Base-by-base conservation (phyloP, 2,113 vertebrate genomes). In the Formicarius rufipectus region DNA sequence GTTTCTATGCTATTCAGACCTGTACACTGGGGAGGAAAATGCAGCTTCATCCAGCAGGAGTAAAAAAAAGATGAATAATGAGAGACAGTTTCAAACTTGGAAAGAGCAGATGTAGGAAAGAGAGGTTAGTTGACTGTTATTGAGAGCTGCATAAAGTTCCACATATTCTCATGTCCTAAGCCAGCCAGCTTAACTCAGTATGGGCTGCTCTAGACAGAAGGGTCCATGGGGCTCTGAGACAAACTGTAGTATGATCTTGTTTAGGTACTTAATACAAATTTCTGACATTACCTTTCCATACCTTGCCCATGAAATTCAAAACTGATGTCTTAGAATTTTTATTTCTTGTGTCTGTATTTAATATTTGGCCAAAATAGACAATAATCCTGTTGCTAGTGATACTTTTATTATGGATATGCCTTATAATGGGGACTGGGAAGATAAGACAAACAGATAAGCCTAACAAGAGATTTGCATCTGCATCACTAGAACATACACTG, bases 11-110 rank as follows among this genome's bases (percentile, higher is more conserved):
- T 85, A 33, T 14, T 17, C 35, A 39, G 22, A 35, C 27, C 25
- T 50, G 66, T 42, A 30, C 7, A 21, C 4, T 21, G 14, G 6
- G 9, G 2, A 4, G 2, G 2, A 1, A 16, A 59, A 47, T 8
- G 9, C 14, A 83, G 28, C 13, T 45, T 85, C 81, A 1, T 33
- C 82, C 50, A 84, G 4, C 2, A 50, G 33, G 5, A 67, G 10
- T 55, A 6, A 66, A n/a, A n/a, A 75, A 85, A 49, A 27, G 5
- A 17, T 37, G 74, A 9, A 6, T 80, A 35, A 79, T 14, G 9
- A 87, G 39, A 62, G 18, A 45, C 2, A 78, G 20, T 56, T 78
- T 85, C 40, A 56, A 85, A 64, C 12, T 62, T 64, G 23, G 47
- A 59, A 78, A 40, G 6, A 89, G 40, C 9, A 53, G 35, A 27